Base-by-base conservation (phyloP, 2,888 invertebrate genomes). In the Argyresthia goedartella region DNA sequence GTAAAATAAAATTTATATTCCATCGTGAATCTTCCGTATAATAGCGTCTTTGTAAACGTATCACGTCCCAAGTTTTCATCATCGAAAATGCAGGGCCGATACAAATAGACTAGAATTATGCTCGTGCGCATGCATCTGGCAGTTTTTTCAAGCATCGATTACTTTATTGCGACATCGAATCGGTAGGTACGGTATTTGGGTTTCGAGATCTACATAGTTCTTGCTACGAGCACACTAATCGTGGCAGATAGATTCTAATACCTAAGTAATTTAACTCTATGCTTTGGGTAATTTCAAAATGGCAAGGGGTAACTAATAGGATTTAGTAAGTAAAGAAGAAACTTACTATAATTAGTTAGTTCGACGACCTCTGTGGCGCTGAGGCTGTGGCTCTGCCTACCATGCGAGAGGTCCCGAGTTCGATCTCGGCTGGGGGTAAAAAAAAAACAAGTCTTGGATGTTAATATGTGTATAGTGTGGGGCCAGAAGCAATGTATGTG, bases 51-150 rank as follows among this genome's bases (percentile, higher is more conserved):
- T n/a, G 46, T 35, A 9, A 49, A 33, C 41, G n/a, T 42, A 50
- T 59, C 76, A 71, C 71, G 72, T 73, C 67, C 69, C 64, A 60
- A 61, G 64, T 74, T 76, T 74, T 74, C 74, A 79, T 76, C 72
- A 72, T 73, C 62, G 35, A 53, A 45, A 42, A 54, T 64, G 63
- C 65, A 68, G 62, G 62, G 59, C 56, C 63, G 55, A 52, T 52
- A 54, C 52, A 58, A 60, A 60, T 52, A 33, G 16, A 25, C 13
- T 15, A 52, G 33, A 16, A 52, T 52, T 52, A 34, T 43, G 8
- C 14, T 10, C 44, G 16, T 10, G 15, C 44, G 16, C 16, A 9
- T 39, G 33, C n/a, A 11, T 7, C 25, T 25, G 9, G 14, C 36
- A 34, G 34, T 41, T 49, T 15, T 44, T 47, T 34, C 10, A 13